These are phyloP conservation scores for Listronotus oregonensis DNA, from an alignment of 1,140 invertebrate species.

Conservation along the genomic window DNA sequence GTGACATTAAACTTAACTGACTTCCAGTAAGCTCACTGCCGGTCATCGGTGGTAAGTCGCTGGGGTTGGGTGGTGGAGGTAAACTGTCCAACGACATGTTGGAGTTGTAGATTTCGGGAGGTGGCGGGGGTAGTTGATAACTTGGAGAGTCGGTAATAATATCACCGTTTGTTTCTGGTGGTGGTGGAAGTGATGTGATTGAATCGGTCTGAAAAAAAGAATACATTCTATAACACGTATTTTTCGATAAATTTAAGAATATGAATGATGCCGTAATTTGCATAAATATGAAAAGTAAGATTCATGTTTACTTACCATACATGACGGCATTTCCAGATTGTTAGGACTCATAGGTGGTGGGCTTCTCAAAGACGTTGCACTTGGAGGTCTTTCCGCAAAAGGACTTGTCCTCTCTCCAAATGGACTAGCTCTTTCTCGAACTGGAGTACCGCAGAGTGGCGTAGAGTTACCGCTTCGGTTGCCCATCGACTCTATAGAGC, in stretches of 20 bases:
- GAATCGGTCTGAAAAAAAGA: conserved; percentile 58
- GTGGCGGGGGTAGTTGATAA: conserved; percentile 63
- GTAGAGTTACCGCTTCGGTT: conserved; percentile 57
- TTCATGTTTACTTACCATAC: conserved; percentile 55
- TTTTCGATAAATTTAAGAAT: too few relatives aligned
- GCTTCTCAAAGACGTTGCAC: conserved; percentile 56
- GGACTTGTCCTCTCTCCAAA: conserved; percentile 54
- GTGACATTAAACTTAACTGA: conserved; percentile 66
- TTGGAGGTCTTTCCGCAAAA: conserved; percentile 54
- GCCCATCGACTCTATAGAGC: conserved; percentile 54
- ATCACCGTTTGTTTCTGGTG: conserved; percentile 60
- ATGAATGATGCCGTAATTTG: too few relatives aligned
- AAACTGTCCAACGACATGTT: conserved; percentile 76
- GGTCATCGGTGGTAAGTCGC: conserved; percentile 63
- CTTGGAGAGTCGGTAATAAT: conserved; percentile 44
- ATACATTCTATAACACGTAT: too few relatives aligned
- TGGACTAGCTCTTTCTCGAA: conserved; percentile 59
- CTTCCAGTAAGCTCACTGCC: conserved; percentile 69
- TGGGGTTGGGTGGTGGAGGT: conserved; percentile 76
- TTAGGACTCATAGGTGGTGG: conserved; percentile 55
- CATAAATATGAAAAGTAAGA: too few relatives aligned
- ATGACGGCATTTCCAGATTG: conserved; percentile 46
- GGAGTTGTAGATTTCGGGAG: conserved; percentile 71
- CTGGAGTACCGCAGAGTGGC: conserved; percentile 60
- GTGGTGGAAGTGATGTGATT: conserved; percentile 61